phyloP scores from a whole-genome alignment of 92 coral and sea anemone species.

The Pocillopora grandis region DNA sequence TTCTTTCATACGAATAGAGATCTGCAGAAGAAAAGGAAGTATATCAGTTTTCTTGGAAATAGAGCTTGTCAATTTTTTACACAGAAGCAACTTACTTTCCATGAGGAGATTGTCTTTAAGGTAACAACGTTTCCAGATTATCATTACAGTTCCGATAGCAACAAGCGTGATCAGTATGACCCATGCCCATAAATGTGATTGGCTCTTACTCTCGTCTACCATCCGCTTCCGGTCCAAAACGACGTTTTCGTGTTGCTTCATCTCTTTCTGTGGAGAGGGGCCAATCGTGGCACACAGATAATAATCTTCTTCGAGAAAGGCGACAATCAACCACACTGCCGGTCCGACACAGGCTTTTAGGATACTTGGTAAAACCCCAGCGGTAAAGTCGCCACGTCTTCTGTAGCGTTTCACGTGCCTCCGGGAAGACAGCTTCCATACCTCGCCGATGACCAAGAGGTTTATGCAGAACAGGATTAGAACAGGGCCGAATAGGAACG shows the following conservation, averaged over 20 bases:
- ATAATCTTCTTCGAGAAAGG: slow-evolving; percentile 39
- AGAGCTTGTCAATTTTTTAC: background rate
- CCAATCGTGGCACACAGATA: slow-evolving; percentile 45
- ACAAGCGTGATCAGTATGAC: slow-evolving; percentile 15
- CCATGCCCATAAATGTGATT: slow-evolving; percentile 48
- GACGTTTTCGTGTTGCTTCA: background rate
- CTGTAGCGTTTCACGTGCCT: slow-evolving; percentile 35
- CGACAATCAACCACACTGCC: slow-evolving; percentile 44
- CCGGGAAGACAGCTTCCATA: slow-evolving; percentile 45
- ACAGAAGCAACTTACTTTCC: slow-evolving; percentile 33
- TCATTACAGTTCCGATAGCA: slow-evolving; percentile 13
- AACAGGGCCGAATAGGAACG: slow-evolving; percentile 41
- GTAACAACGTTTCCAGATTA: slow-evolving; percentile 28
- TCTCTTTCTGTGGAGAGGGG: background rate
- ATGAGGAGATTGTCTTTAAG: slow-evolving; percentile 40
- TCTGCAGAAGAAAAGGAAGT: slow-evolving; percentile 13
- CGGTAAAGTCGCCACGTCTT: slow-evolving; percentile 34
- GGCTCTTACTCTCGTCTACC: slow-evolving; percentile 24
- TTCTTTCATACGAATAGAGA: slow-evolving; percentile 39
- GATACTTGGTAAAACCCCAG: slow-evolving; percentile 33
- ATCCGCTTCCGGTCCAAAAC: background rate
- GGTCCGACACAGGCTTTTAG: slow-evolving; percentile 52
- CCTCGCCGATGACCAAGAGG: slow-evolving; percentile 47
- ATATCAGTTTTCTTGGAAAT: background rate
- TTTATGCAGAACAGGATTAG: slow-evolving; percentile 41